Evolutionary conservation across 2,113 vertebrate genomes (phyloP).

Genomic region (Melospiza georgiana): DNA sequence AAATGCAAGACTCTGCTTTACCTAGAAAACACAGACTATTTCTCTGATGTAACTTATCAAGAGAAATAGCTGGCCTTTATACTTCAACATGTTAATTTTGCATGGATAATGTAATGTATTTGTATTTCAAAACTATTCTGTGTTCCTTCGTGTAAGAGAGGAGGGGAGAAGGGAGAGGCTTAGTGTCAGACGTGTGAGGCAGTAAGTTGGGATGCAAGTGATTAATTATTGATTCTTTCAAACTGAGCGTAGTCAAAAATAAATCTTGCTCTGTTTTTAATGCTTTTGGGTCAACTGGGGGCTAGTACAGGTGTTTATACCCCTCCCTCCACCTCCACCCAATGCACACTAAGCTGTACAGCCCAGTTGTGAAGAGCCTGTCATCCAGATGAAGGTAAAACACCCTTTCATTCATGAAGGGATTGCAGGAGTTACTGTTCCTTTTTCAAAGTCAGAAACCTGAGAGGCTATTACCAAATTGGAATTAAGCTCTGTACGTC

Average conservation of each 20-base stretch:
- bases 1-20: not conserved
- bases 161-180: not conserved
- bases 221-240: not conserved
- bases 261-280: not conserved
- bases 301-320: not conserved
- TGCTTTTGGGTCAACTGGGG: not conserved
- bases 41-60: not conserved
- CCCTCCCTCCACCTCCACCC: not conserved
- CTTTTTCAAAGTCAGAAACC: slow-evolving; percentile 12
- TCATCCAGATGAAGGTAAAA: not conserved
- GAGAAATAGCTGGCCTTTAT: not conserved
- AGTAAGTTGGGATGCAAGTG: not conserved
- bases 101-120: not conserved
- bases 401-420: not conserved
- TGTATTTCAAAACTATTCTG: not conserved
- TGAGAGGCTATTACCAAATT: slow-evolving; percentile 8
- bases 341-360: not conserved
- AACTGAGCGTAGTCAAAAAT: not conserved
- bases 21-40: not conserved
- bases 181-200: not conserved
- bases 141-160: not conserved
- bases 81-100: not conserved
- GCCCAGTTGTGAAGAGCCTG: not conserved
- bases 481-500: not conserved
- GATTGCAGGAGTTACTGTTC: not conserved